Evolutionary conservation across 1,140 invertebrate species (phyloP), one percentile per base, ranked within the genome.

Genomic region (Psix sp.): DNA sequence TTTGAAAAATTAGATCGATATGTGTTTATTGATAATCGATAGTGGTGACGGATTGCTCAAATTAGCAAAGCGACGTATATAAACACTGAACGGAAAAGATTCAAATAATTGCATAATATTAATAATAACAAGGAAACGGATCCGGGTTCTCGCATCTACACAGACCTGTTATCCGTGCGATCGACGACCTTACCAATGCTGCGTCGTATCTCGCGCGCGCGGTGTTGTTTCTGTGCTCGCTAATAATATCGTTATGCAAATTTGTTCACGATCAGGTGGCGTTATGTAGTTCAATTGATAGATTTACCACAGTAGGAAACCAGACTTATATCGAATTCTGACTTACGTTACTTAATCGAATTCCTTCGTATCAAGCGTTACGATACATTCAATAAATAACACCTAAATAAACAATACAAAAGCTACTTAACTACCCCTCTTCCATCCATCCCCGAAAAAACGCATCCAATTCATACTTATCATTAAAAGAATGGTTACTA

Each of bases 191-290:
- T 77, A 66, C 67, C 71, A 77, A 73, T 60, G 49, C 39, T 75
- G 33, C 6, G 26, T 62, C 49, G 56, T 82, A 80, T 81, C 80
- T 65, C 49, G 51, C 26, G 56, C 48, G 43, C 35, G 56, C 40
- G 11, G 60, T 77, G 81, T 79, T 75, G 66, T 59, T 67, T 66
- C 71, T 72, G 52, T 45, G 54, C 73, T 66, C 67, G 74, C 76
- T 80, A 83, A 84, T 83, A 82, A 82, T 82, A 81, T 83, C 80
- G 78, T 82, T 83, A 84, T 80, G 78, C 65, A 77, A 80, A 83
- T 80, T 79, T 45, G 40, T n/a, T 17, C 48, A 49, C 54, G 49
- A 71, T 66, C 52, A 66, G 49, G 70, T 71, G 63, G 52, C 70
- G 43, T 51, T 73, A 54, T 49, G 49, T 48, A 17, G 36, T 52